Evolutionary conservation across 2,113 vertebrate species (phyloP).

Genomic region (Mionectes macconnelli): DNA sequence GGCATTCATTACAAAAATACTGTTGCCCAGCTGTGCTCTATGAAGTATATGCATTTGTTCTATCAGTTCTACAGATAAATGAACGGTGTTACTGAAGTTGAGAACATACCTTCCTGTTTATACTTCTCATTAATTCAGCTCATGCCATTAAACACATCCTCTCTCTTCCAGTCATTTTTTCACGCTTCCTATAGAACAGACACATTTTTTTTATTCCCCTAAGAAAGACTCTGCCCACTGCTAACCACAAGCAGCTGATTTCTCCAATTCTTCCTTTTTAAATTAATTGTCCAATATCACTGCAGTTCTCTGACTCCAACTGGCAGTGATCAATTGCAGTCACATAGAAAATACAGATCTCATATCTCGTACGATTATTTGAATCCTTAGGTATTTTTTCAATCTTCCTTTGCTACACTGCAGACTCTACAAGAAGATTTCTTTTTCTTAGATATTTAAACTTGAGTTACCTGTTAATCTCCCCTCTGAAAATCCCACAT

Average conservation of each 20-base stretch:
- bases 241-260: neutral
- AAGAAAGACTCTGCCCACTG: neutral
- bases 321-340: neutral
- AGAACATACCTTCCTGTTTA: neutral
- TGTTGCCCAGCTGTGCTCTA: neutral
- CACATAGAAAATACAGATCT: neutral
- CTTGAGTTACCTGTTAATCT: neutral
- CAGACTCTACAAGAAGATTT: neutral
- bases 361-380: neutral
- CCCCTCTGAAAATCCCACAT: neutral
- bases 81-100: neutral
- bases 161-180: neutral
- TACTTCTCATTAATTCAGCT: neutral
- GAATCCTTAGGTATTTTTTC: neutral
- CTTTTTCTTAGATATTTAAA: neutral
- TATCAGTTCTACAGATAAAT: neutral
- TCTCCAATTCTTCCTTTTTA: neutral
- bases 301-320: neutral
- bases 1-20: neutral
- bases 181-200: neutral
- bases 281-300: neutral
- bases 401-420: neutral
- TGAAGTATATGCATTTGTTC: neutral
- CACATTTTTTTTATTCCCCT: neutral
- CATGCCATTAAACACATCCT: neutral